Conservation (phyloP, 2,888 invertebrate genomes). For the Cosmorhoe ocellata region DNA sequence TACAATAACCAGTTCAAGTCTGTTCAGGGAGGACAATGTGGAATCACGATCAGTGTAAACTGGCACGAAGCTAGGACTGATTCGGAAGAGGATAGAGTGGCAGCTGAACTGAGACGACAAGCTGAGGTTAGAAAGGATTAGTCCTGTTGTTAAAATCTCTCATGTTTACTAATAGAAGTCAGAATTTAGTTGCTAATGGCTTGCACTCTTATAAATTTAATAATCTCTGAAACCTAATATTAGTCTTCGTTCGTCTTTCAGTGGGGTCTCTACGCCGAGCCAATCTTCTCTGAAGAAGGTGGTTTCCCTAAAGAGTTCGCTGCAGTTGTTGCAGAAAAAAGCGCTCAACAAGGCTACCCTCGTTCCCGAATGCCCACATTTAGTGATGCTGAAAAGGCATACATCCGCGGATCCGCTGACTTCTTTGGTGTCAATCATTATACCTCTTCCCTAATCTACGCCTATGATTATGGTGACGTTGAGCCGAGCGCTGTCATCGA, state of each 20-base stretch:
- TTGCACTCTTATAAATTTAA: too few relatives aligned
- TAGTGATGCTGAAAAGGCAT: conserved; percentile 58
- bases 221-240: neutral
- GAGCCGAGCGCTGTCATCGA: conserved; percentile 45
- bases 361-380: conserved; percentile 72
- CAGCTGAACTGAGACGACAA: conserved; percentile 56
- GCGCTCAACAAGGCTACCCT: conserved; percentile 62
- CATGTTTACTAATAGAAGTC: too few relatives aligned
- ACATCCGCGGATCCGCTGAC: conserved; percentile 56
- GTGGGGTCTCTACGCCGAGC: conserved; percentile 74
- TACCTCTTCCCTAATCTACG: conserved; percentile 60
- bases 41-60: conserved; percentile 51
- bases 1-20: conserved; percentile 61
- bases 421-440: conserved; percentile 86
- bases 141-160: neutral
- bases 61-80: conserved; percentile 52
- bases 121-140: conserved; percentile 39
- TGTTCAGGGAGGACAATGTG: conserved; percentile 48
- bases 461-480: conserved; percentile 25
- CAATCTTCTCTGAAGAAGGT: conserved; percentile 74
- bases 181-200: too few relatives aligned
- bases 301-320: conserved; percentile 77
- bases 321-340: conserved; percentile 66
- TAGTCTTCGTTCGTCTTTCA: conserved; percentile 31
- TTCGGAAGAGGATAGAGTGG: conserved; percentile 56